phyloP scores from a whole-genome alignment of 2,888 invertebrate species.

The Pollenia griseotomentosa region DNA sequence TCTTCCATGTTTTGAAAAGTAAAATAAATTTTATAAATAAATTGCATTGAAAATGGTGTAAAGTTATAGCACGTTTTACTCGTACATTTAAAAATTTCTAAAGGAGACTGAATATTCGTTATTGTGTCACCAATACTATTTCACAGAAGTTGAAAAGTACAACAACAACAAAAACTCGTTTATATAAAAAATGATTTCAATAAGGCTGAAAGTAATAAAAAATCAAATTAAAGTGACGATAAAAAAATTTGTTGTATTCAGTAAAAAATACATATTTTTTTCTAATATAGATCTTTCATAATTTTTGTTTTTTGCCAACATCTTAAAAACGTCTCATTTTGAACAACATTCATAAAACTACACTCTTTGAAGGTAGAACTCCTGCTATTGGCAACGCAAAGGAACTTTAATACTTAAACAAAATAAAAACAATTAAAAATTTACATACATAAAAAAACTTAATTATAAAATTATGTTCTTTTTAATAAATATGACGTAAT shows the following conservation, averaged over 20 bases:
- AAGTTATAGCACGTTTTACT: neutral
- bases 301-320: neutral
- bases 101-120: neutral
- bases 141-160: slow-evolving; percentile 3
- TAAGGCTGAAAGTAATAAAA: slow-evolving; percentile 53
- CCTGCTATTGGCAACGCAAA: neutral
- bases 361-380: neutral
- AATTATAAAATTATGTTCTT: neutral
- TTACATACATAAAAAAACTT: neutral
- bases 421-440: neutral
- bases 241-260: neutral
- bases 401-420: neutral
- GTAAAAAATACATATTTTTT: neutral
- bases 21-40: neutral
- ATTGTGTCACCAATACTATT: neutral
- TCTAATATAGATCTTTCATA: neutral
- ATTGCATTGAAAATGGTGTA: slow-evolving; percentile 27
- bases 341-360: slow-evolving; percentile 2
- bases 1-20: too few relatives aligned
- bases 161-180: slow-evolving; percentile 6
- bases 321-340: neutral
- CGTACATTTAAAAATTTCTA: neutral
- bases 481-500: neutral
- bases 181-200: slow-evolving; percentile 31
- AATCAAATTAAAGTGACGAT: slow-evolving; percentile 45